These are phyloP conservation scores for Nyctibius bracteatus DNA, from an alignment of 2,113 vertebrate species.

Conservation along the genomic window DNA sequence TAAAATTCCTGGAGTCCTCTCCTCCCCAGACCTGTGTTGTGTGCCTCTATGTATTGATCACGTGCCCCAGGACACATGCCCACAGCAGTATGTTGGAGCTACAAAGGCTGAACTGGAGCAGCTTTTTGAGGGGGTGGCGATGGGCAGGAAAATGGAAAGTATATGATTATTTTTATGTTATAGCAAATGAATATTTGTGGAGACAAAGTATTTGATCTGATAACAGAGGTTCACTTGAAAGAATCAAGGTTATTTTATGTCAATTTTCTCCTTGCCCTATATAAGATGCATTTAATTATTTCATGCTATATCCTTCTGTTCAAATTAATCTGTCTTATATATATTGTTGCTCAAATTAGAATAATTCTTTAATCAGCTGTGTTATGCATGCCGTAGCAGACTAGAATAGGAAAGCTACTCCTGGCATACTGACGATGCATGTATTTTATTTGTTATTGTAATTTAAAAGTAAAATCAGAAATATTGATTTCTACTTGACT, in stretches of 20 bases:
- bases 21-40: background rate
- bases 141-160: background rate
- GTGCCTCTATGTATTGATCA: background rate
- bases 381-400: slow-evolving; percentile 72
- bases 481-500: slow-evolving; percentile 90
- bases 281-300: slow-evolving; percentile 80
- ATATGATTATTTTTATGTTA: background rate
- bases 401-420: slow-evolving; percentile 75
- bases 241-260: slow-evolving; percentile 72
- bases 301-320: slow-evolving; percentile 70
- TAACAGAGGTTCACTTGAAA: slow-evolving; percentile 71
- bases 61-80: background rate
- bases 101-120: background rate
- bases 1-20: background rate
- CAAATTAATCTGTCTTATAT: slow-evolving; percentile 79
- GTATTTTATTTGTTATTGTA: slow-evolving; percentile 81
- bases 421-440: slow-evolving; percentile 67
- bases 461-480: slow-evolving; percentile 97
- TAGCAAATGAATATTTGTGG: background rate
- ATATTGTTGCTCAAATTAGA: slow-evolving; percentile 79
- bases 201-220: slow-evolving; percentile 62
- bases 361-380: slow-evolving; percentile 84
- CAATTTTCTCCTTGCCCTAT: slow-evolving; percentile 77
- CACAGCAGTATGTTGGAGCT: background rate
- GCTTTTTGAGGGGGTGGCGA: background rate